A percentile compares a stretch with the other conserved stretches of the same genome.
Evolutionary conservation across 2,888 invertebrate species (phyloP).

Genomic region (Drosophila austrosaltans): DNA sequence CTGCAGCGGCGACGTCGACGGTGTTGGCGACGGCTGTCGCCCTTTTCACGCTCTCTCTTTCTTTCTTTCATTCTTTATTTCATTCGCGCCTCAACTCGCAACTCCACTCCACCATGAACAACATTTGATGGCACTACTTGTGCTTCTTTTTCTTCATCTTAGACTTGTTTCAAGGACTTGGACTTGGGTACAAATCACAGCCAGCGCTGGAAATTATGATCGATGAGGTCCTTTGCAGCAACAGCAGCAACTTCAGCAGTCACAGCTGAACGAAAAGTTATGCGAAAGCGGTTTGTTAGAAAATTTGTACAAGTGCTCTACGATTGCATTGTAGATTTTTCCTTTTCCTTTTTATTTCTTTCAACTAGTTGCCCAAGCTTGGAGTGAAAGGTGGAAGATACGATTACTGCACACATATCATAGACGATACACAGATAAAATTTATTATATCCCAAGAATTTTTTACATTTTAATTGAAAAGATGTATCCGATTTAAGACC

Average conservation of each 20-base stretch:
- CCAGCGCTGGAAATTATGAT: constrained; percentile 71
- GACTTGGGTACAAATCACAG: constrained; percentile 68
- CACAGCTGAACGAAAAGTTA: constrained; percentile 54
- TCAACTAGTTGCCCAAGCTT: not conserved
- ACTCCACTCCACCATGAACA: not conserved
- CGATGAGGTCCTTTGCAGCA: constrained; percentile 57
- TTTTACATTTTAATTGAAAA: no score
- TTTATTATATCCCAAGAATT: not conserved
- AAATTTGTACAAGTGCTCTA: constrained; percentile 72
- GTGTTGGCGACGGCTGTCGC: constrained; percentile 36
- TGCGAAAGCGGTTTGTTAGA: constrained; percentile 61
- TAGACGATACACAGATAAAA: not conserved
- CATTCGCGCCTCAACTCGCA: no score
- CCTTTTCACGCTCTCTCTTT: constrained; percentile 45
- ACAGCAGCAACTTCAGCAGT: constrained; percentile 38
- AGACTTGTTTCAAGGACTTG: constrained; percentile 63
- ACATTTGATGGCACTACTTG: constrained; percentile 1
- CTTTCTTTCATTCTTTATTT: constrained; percentile 5
- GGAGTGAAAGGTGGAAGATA: not conserved
- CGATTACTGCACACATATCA: not conserved
- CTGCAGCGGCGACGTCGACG: constrained; percentile 11
- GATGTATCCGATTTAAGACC: no score
- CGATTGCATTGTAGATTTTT: constrained; percentile 54
- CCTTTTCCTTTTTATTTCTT: constrained; percentile 21
- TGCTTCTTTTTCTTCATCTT: constrained; percentile 18